These are phyloP conservation scores for Magallana gigas DNA, from an alignment of 1,140 invertebrate species.

Conservation along the genomic window DNA sequence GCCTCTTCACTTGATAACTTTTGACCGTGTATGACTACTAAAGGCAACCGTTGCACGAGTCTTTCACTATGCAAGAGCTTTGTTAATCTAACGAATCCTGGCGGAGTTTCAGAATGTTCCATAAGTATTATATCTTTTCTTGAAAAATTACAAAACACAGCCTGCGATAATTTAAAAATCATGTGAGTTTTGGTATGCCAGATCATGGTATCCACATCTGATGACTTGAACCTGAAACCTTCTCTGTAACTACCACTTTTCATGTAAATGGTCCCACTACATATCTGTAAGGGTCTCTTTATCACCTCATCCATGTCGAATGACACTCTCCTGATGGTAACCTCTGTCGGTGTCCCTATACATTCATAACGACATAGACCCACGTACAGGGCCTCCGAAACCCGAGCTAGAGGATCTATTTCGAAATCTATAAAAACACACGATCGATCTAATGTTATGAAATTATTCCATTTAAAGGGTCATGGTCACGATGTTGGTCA, in stretches of 20 bases:
- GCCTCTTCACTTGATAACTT: not conserved
- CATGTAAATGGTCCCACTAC: not conserved
- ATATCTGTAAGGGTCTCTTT: not conserved
- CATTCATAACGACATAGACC: not conserved
- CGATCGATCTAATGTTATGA: too few species aligned
- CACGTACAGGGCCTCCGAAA: not conserved
- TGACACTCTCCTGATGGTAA: not conserved
- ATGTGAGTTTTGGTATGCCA: not conserved
- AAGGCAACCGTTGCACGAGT: not conserved
- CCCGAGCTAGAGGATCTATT: not conserved
- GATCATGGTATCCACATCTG: not conserved
- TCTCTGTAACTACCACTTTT: not conserved
- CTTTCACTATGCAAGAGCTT: not conserved
- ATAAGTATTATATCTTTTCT: not conserved
- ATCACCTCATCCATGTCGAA: not conserved
- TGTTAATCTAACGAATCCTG: not conserved
- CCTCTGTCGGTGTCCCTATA: not conserved
- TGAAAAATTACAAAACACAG: not conserved
- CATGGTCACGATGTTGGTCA: too few species aligned
- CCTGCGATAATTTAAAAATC: not conserved
- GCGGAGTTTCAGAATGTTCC: not conserved
- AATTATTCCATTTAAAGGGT: too few species aligned
- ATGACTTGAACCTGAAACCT: not conserved
- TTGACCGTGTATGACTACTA: not conserved
- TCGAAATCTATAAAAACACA: not conserved